phyloP scores from a whole-genome alignment of 2,797 vertebrate species.

The Hemitrygon akajei region DNA sequence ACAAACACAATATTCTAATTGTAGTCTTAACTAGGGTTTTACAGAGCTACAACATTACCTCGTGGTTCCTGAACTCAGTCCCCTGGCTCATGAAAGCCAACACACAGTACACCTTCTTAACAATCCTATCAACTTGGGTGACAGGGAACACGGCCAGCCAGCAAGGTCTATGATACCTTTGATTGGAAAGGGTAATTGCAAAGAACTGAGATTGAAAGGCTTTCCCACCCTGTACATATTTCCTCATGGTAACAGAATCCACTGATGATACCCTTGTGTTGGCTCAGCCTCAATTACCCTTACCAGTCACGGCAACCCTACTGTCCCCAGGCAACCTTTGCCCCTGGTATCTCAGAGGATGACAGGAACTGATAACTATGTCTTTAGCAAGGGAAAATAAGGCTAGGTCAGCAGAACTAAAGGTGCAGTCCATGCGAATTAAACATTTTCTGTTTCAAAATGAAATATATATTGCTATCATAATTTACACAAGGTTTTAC shows the following conservation, averaged over 20 bases:
- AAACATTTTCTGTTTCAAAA: background rate
- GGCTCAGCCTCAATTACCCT: background rate
- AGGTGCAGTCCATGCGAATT: background rate
- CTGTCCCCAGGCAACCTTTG: background rate
- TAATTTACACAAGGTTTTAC: background rate
- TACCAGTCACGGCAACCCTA: background rate
- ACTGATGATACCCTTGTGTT: background rate
- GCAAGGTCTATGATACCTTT: background rate
- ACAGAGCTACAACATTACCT: no score
- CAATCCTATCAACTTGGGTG: no score
- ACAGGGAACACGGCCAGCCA: no score
- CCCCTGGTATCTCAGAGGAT: background rate
- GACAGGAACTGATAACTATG: background rate
- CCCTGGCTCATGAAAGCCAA: no score
- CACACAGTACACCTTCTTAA: no score
- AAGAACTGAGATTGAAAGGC: background rate
- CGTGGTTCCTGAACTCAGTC: no score
- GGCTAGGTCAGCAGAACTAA: background rate
- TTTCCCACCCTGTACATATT: no score
- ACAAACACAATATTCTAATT: no score
- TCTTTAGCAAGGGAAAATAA: background rate
- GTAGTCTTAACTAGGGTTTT: no score
- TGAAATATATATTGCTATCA: background rate
- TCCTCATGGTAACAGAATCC: background rate
- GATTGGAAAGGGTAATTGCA: background rate